A percentile compares a stretch with the other conserved stretches of the same genome.
These are phyloP conservation scores for Chaetodon trifasciatus DNA, from an alignment of 2,797 vertebrate genomes.

Conservation along the genomic window DNA sequence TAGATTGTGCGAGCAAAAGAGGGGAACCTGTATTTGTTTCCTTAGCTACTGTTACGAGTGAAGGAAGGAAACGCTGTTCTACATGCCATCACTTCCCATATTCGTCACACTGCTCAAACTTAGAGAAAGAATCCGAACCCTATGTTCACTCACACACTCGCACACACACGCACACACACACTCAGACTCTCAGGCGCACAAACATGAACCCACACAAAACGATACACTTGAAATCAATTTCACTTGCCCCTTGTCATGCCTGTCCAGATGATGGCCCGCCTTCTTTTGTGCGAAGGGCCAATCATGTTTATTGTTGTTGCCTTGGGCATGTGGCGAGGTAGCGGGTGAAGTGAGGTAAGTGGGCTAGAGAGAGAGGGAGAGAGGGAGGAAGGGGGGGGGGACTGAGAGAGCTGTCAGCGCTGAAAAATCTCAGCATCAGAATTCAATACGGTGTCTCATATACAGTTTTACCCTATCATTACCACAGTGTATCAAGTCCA, in stretches of 20 bases:
- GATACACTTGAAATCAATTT: constrained; percentile 77
- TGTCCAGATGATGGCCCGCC: constrained; percentile 67
- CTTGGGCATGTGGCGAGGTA: constrained; percentile 63
- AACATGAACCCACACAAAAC: constrained; percentile 47
- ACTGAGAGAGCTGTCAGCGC: constrained; percentile 45
- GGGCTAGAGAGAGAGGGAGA: constrained; percentile 39
- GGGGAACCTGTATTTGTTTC: constrained; percentile 59
- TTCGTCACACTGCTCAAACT: constrained; percentile 61
- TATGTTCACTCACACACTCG: constrained; percentile 35
- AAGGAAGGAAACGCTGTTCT: constrained; percentile 63
- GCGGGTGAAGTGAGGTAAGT: constrained; percentile 74
- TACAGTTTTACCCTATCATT: constrained; percentile 59
- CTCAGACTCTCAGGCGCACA: neutral
- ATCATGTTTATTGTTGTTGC: constrained; percentile 76
- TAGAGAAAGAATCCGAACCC: constrained; percentile 48
- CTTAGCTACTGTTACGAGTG: constrained; percentile 72
- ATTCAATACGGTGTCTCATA: constrained; percentile 62
- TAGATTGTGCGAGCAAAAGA: constrained; percentile 52
- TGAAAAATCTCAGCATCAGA: constrained; percentile 62
- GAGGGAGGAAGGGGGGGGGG: constrained; percentile 20
- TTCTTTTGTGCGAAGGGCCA: constrained; percentile 67
- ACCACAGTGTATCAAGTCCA: constrained; percentile 64
- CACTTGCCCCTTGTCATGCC: constrained; percentile 73
- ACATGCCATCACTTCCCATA: constrained; percentile 69
- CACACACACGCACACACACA: constrained; percentile 6